Base-by-base conservation (phyloP, 2,797 vertebrate species). In the Poeciliopsis turneri region DNA sequence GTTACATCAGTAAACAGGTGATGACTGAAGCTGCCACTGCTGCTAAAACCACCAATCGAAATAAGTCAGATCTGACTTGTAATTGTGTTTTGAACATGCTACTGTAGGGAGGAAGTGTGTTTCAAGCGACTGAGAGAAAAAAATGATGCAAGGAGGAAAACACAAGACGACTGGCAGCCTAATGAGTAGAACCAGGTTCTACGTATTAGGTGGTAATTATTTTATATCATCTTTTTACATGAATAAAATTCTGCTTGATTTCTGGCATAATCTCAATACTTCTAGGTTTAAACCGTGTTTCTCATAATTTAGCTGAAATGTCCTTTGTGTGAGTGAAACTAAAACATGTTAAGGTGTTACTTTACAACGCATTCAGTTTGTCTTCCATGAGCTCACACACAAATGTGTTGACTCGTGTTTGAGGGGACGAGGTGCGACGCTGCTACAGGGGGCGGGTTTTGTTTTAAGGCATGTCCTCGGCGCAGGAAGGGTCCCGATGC, bases 401-500 rank as follows among this genome's bases (percentile, higher is more conserved):
- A 76, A 45, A 46, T 43, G 77, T 80, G 66, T 81, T 76, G 75
- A 80, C 80, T 76, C 61, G 57, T 74, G 80, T 85, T 66, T 76
- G 79, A 78, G 46, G 75, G 77, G 39, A 49, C 1, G 57, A 43
- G 57, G 55, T 45, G 41, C 59, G 36, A 33, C 28, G 45, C 86
- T 86, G 88, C 83, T 79, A 45, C 73, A 0, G 8, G 85, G 72
- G 87, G 59, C 86, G 80, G 20, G 49, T 51, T 51, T 20, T 87
- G 85, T 80, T 91, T 94, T 94, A 94, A 94, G 94, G 94, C 94
- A 92, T 88, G 92, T 91, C 87, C 85, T 89, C 86, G 84, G 86
- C 76, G 85, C 75, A 89, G 76, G 78, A 74, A 75, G 87, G 87
- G 92, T 94, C 91, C 91, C 87, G 84, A 92, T 90, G 94, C 89